Evolutionary conservation across 2,797 vertebrate species (phyloP), one percentile per base, ranked within the genome.

Genomic region (Lophius americanus): DNA sequence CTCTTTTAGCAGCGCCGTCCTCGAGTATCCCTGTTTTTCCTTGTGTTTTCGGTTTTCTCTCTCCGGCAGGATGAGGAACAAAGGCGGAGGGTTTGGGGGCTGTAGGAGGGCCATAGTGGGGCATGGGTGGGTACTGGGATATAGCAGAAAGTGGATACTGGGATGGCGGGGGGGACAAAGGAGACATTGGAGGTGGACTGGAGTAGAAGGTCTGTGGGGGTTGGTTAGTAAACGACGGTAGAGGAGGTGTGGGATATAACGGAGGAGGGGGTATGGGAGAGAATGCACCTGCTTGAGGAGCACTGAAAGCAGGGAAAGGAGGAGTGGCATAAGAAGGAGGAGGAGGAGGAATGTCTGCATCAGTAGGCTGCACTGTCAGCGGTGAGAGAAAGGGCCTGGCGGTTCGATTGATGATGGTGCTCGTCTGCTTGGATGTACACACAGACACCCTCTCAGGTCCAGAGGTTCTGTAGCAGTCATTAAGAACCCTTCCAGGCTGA

Each of bases 301-400:
- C 70, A 50, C 72, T 64, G 54, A 83, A 86, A 47, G 65, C n/a
- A 32, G 89, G 91, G 4, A 90, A 85, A 43, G 90, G 76, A 51
- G 90, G 89, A 42, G 95, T 95, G 0, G 91, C 85, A 0, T 96
- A 96, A 36, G 95, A 95, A 4, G 95, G 94, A 0, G 95, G 92
- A 0, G 94, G 93, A 55, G 89, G 59, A 1, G 90, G 83, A 56
- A 76, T 88, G 44, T 10, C 4, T 1, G 50, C 41, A 68, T 87
- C 85, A 5, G 84, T 68, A 52, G 82, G 83, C 59, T 78, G 89
- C 42, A 92, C 88, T 2, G 87, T 85, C n/a, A 75, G 68, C 0
- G 93, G 90, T 0, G 94, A 94, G 75, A 96, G 95, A 6, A 98
- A 99, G 1, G 97, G 98, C 68, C 94, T 95, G 79, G 98, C 97